These are phyloP conservation scores for Onychomys arenicola DNA, from an alignment of 2,797 vertebrate species.

Conservation along the genomic window DNA sequence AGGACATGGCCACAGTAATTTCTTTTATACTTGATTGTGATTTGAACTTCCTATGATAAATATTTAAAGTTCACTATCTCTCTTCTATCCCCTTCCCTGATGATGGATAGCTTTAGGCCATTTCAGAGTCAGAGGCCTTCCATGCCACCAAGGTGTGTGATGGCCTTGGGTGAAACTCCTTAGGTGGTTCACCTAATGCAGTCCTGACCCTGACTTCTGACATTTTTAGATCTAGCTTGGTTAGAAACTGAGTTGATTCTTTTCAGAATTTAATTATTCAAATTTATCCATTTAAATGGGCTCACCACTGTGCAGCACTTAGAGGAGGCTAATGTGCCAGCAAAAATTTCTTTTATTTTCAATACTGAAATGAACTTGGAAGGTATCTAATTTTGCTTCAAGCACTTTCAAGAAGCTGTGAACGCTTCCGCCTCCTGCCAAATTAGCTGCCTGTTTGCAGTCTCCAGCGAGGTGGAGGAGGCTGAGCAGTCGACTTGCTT, in stretches of 20 bases:
- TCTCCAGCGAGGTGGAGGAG: slow-evolving; percentile 52
- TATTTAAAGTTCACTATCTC: background rate
- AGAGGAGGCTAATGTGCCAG: slow-evolving; percentile 46
- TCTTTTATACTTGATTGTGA: slow-evolving; percentile 14
- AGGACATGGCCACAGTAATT: background rate
- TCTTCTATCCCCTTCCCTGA: background rate
- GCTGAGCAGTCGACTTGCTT: slow-evolving; percentile 1
- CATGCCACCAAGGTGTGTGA: rapidly evolving
- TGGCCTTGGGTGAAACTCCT: background rate
- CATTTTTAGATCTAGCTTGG: background rate
- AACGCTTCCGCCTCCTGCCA: slow-evolving; percentile 69
- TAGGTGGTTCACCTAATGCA: background rate
- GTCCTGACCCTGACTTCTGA: background rate
- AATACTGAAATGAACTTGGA: slow-evolving; percentile 74
- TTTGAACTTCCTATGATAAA: background rate
- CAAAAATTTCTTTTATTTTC: slow-evolving; percentile 71
- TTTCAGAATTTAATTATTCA: slow-evolving; percentile 65
- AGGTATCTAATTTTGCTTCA: slow-evolving; percentile 73
- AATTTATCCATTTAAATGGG: slow-evolving; percentile 30
- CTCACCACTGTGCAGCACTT: slow-evolving; percentile 12
- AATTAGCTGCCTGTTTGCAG: slow-evolving; percentile 73
- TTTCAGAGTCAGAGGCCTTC: background rate
- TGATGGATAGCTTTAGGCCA: background rate
- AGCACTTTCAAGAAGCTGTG: slow-evolving; percentile 72
- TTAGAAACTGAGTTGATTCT: slow-evolving; percentile 48